Percentiles rank a stretch among this genome's conserved stretches.
Conservation (phyloP, 2,797 vertebrate species). For the Phaenicophaeus curvirostris region DNA sequence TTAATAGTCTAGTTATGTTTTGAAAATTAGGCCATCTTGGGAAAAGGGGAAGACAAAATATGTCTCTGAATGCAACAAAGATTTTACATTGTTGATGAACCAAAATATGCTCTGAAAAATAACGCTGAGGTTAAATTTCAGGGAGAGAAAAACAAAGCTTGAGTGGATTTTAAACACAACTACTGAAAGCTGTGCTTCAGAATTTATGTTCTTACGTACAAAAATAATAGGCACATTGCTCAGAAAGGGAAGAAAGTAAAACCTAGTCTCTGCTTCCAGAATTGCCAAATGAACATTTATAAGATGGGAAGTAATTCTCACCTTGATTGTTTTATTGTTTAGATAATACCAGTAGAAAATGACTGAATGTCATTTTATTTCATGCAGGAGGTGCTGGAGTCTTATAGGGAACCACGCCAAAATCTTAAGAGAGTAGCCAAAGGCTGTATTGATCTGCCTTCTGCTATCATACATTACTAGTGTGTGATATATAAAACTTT, state of each 20-base stretch:
- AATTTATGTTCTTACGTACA: neutral
- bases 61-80: neutral
- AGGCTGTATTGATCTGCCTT: neutral
- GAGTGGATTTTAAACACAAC: neutral
- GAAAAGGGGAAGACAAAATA: neutral
- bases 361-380: constrained; percentile 25
- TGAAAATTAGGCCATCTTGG: constrained; percentile 1
- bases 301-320: neutral
- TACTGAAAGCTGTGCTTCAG: neutral
- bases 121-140: neutral
- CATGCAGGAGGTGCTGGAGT: neutral
- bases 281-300: neutral
- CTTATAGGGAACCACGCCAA: neutral
- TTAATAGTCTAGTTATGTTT: neutral
- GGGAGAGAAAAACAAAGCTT: neutral
- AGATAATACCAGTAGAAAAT: neutral
- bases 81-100: neutral
- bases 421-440: constrained; percentile 13
- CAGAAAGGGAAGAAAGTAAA: neutral
- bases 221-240: neutral
- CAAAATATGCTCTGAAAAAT: constrained; percentile 1
- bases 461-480: neutral
- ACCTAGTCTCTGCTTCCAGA: neutral
- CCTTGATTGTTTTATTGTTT: neutral
- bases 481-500: neutral